Percentiles rank a stretch among this genome's conserved stretches.
Conservation (phyloP, 1,140 invertebrate genomes). For the Dendroctonus valens region DNA sequence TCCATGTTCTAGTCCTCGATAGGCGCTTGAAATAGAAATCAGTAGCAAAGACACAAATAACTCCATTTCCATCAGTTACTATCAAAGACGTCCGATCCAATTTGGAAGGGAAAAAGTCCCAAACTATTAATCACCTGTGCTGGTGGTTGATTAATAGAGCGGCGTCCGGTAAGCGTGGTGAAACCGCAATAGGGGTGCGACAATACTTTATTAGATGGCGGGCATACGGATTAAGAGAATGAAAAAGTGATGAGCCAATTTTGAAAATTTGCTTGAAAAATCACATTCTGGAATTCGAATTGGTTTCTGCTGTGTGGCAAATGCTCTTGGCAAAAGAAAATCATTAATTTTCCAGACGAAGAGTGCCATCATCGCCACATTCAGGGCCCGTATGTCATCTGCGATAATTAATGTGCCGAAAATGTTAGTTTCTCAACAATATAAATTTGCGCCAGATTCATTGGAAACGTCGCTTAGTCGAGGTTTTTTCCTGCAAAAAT, state of each 20-base stretch:
- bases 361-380: slow-evolving; percentile 24
- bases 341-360: slow-evolving; percentile 23
- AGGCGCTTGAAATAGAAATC: background rate
- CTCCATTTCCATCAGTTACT: slow-evolving; percentile 26
- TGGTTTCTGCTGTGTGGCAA: too few species aligned
- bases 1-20: background rate
- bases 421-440: slow-evolving; percentile 21
- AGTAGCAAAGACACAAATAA: slow-evolving; percentile 17
- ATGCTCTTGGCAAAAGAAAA: slow-evolving; percentile 21
- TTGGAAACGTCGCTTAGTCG: slow-evolving; percentile 8
- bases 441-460: slow-evolving; percentile 18
- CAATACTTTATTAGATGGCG: slow-evolving; percentile 2
- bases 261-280: background rate
- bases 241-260: background rate
- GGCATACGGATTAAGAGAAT: background rate
- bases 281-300: background rate
- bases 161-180: slow-evolving; percentile 7
- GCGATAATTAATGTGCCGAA: slow-evolving; percentile 26
- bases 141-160: slow-evolving; percentile 15
- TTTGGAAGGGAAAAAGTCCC: slow-evolving; percentile 22
- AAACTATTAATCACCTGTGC: slow-evolving; percentile 20
- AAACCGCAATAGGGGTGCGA: slow-evolving; percentile 3
- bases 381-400: slow-evolving; percentile 18
- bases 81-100: slow-evolving; percentile 26
- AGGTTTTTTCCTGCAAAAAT: too few species aligned